A percentile compares a stretch with the other conserved stretches of the same genome.
Conservation (phyloP, 1,140 invertebrate genomes). For the Zaprionus kolodkinae region DNA sequence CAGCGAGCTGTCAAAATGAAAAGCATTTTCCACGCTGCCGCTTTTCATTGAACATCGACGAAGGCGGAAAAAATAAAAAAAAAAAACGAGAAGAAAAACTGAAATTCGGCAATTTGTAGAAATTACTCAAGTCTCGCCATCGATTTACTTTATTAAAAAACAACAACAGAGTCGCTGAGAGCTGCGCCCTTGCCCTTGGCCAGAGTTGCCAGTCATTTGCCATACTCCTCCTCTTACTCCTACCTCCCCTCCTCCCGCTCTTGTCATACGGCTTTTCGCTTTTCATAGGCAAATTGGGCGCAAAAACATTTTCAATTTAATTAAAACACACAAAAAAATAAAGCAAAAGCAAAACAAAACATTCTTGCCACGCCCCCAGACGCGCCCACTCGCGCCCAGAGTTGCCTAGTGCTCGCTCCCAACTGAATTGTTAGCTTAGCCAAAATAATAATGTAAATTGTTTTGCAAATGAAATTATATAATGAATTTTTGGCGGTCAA, state of each 20-base stretch:
- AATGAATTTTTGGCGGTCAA: constrained; percentile 42
- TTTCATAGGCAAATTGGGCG: constrained; percentile 54
- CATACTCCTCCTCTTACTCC: not conserved
- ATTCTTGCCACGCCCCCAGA: constrained; percentile 8
- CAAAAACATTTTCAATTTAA: constrained; percentile 78
- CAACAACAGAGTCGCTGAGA: constrained; percentile 18
- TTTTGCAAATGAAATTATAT: constrained; percentile 66
- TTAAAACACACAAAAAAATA: constrained; percentile 65
- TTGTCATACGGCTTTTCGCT: constrained; percentile 47
- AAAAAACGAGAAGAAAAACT: not conserved
- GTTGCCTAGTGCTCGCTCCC: constrained; percentile 23
- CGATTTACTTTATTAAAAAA: constrained; percentile 79
- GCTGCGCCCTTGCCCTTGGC: not conserved
- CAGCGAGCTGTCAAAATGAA: constrained; percentile 54
- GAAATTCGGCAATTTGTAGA: constrained; percentile 69
- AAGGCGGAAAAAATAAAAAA: constrained; percentile 1
- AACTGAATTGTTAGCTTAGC: constrained; percentile 50
- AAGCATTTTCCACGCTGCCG: constrained; percentile 61
- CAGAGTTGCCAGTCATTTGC: not conserved
- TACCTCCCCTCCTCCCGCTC: not conserved
- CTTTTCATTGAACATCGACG: constrained; percentile 9
- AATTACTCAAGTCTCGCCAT: constrained; percentile 65
- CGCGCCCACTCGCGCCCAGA: not conserved
- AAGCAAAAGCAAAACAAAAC: constrained; percentile 23
- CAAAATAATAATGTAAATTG: constrained; percentile 75